A percentile compares a stretch with the other conserved stretches of the same genome.
Conservation (phyloP, 1,140 invertebrate species). For the Drosophila santomea region DNA sequence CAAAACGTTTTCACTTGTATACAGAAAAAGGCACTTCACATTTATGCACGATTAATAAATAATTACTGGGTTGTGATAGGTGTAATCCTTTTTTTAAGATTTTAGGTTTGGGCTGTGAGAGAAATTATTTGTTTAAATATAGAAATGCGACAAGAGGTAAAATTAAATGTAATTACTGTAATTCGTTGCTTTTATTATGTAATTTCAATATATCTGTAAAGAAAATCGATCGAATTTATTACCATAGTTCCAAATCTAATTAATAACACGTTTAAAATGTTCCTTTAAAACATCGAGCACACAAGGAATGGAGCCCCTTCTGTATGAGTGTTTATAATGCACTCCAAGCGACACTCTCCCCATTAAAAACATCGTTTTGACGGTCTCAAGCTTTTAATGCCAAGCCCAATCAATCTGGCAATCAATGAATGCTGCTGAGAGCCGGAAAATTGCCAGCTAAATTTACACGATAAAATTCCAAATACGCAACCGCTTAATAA, state of each 20-base stretch:
- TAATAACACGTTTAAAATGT: background rate
- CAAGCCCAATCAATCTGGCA: slow-evolving; percentile 31
- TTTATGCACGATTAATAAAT: too few species aligned
- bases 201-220: background rate
- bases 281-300: background rate
- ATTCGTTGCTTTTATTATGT: background rate
- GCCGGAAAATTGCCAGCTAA: slow-evolving; percentile 30
- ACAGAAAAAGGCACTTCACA: too few species aligned
- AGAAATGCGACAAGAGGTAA: too few species aligned
- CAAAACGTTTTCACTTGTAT: too few species aligned
- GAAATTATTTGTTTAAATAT: too few species aligned
- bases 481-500: slow-evolving; percentile 39
- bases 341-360: slow-evolving; percentile 12
- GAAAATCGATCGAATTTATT: too few species aligned
- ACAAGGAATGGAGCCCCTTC: background rate
- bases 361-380: slow-evolving; percentile 26
- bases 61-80: too few species aligned
- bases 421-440: slow-evolving; percentile 16
- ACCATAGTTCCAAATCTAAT: too few species aligned
- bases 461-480: slow-evolving; percentile 23
- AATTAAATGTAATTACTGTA: too few species aligned
- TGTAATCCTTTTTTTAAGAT: too few species aligned
- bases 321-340: slow-evolving; percentile 1
- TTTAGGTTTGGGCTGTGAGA: too few species aligned
- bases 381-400: slow-evolving; percentile 23